Base-by-base conservation (phyloP, 2,888 invertebrate genomes). In the Troides aeacus region DNA sequence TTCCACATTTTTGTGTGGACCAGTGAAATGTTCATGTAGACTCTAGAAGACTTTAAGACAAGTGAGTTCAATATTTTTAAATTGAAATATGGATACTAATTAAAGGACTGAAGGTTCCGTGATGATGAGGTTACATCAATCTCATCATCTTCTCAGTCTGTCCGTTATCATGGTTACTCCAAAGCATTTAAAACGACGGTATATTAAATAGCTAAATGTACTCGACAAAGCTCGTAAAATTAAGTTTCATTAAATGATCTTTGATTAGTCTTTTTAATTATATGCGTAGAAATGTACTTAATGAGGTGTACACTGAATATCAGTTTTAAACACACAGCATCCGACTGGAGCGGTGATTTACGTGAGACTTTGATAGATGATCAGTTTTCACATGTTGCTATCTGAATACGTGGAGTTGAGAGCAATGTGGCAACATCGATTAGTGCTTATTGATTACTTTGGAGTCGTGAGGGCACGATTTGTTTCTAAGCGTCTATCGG, bases 331-430 rank as follows among this genome's bases (percentile, higher is more conserved):
- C n/a, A 21, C 46, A 58, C 58, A 50, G 21, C 63, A 59, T 63
- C 62, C 63, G 36, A 53, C 15, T 24, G 60, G 53, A 60, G 64
- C 63, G 59, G 30, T 70, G 70, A 70, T 70, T 66, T 70, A 70
- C 70, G 59, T 39, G 24, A 50, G 70, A 70, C 70, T 66, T 66
- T 70, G 66, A 70, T 70, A 70, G 63, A 70, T 70, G 62, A 58
- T 50, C 24, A 18, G 30, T 66, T 70, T 66, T 62, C 65, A 69
- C 60, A 66, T 63, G 66, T 63, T 70, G 60, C 57, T 61, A 62
- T 69, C 64, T 70, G 62, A 70, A 66, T 60, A 66, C 59, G 21
- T 30, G 15, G 60, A 64, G 64, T 42, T 30, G 60, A 66, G 62
- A 65, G 58, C 65, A 21, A 39, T 69, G 50, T 58, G 42, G 69